These are phyloP conservation scores for Drosophila nr. fundita DNA, from an alignment of 2,888 invertebrate genomes.

Conservation along the genomic window DNA sequence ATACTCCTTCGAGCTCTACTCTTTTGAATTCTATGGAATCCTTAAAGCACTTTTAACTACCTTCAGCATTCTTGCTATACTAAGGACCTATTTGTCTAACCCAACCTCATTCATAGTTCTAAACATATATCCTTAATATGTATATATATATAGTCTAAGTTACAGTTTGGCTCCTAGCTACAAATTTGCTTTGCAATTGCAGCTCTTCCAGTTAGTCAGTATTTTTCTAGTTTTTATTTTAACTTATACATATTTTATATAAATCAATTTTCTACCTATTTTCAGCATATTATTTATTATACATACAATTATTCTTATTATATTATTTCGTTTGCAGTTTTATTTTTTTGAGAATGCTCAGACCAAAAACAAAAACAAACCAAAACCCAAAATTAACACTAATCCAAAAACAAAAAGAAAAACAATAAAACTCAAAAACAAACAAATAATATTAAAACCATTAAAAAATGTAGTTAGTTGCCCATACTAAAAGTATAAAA, in stretches of 20 bases:
- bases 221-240: conserved; percentile 79
- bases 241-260: conserved; percentile 78
- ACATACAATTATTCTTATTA: conserved; percentile 49
- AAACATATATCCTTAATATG: conserved; percentile 1
- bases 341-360: conserved; percentile 50
- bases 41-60: background rate
- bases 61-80: background rate
- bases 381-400: conserved; percentile 59
- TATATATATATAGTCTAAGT: conserved; percentile 10
- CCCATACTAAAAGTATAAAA: conserved; percentile 63
- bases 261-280: conserved; percentile 76
- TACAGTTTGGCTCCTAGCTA: conserved; percentile 25
- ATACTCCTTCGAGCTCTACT: background rate
- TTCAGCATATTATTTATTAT: conserved; percentile 69
- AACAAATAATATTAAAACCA: conserved; percentile 40
- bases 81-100: conserved; percentile 3
- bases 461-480: conserved; percentile 73
- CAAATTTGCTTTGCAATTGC: conserved; percentile 11
- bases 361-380: conserved; percentile 38
- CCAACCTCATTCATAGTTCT: background rate
- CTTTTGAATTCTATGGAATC: background rate
- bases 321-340: conserved; percentile 79
- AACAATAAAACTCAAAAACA: conserved; percentile 46
- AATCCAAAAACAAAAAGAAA: conserved; percentile 41
- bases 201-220: conserved; percentile 24